Conservation (phyloP, 2,888 invertebrate genomes). For the Mactromeris polynyma region DNA sequence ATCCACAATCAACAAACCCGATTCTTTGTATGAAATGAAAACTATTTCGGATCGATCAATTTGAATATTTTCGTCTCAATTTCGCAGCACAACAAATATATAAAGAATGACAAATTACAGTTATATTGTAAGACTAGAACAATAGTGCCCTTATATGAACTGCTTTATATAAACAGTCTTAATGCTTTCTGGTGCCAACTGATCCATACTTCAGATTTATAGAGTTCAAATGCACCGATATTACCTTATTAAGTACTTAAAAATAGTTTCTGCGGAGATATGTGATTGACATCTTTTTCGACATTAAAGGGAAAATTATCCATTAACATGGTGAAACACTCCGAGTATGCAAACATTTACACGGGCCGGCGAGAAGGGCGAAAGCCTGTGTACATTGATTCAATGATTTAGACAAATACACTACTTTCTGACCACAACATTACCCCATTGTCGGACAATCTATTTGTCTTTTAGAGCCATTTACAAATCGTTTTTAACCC, state of each 20-base stretch:
- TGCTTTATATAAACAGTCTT: background rate
- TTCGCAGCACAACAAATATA: background rate
- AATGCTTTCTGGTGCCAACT: background rate
- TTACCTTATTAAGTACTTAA: background rate
- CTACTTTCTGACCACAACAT: background rate
- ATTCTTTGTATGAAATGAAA: background rate
- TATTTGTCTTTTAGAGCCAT: slow-evolving; percentile 8
- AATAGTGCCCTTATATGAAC: background rate
- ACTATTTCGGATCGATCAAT: background rate
- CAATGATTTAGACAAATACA: background rate
- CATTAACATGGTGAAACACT: background rate
- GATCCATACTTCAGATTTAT: background rate
- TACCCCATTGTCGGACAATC: background rate
- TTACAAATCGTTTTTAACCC: background rate
- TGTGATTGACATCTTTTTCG: background rate
- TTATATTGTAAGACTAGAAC: background rate
- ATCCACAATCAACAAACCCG: too few relatives aligned
- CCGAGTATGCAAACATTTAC: background rate
- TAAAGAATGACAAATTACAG: background rate
- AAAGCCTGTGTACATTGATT: background rate
- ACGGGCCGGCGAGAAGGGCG: background rate
- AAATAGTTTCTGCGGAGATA: background rate
- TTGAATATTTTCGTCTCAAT: slow-evolving; percentile 4
- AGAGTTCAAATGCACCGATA: background rate
- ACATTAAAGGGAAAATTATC: background rate